These are phyloP conservation scores for Rhopilema esculentum DNA, from an alignment of 30 jellyfish, hydroid and myxozoan genomes.

Conservation along the genomic window DNA sequence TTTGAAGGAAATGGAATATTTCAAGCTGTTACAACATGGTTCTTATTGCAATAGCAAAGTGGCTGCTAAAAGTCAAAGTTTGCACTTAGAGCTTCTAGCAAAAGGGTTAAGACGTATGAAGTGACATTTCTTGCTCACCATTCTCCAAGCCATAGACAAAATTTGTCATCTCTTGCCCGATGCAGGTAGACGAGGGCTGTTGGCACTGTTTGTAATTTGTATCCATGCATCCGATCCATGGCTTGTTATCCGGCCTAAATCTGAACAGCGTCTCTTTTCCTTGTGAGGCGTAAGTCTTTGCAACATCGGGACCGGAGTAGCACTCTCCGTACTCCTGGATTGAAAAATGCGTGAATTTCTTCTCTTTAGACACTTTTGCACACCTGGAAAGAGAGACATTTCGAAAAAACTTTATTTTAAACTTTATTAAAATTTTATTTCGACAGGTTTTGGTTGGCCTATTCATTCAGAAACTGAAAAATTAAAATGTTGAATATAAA, in stretches of 20 bases:
- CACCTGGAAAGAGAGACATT: slow-evolving; percentile 65
- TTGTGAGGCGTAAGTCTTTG: slow-evolving; percentile 62
- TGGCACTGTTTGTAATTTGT: slow-evolving; percentile 77
- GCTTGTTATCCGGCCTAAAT: slow-evolving; percentile 82
- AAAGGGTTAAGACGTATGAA: neutral
- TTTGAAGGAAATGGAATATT: too few relatives aligned
- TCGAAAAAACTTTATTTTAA: neutral
- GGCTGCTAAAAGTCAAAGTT: too few relatives aligned
- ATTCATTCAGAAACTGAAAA: too few relatives aligned
- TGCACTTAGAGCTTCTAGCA: too few relatives aligned
- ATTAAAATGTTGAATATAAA: too few relatives aligned
- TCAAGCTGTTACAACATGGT: too few relatives aligned
- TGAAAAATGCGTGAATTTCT: slow-evolving; percentile 84
- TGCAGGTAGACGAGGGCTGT: slow-evolving; percentile 86
- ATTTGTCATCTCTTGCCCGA: slow-evolving; percentile 92
- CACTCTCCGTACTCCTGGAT: slow-evolving; percentile 95
- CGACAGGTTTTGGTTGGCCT: too few relatives aligned
- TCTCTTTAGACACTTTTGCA: slow-evolving; percentile 78
- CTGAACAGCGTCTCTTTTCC: slow-evolving; percentile 79
- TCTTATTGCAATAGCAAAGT: too few relatives aligned
- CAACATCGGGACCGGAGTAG: slow-evolving; percentile 86
- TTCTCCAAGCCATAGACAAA: slow-evolving; percentile 94
- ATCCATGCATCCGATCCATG: slow-evolving; percentile 96
- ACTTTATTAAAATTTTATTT: too few relatives aligned
- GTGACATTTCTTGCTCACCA: slow-evolving; percentile 53